Evolutionary conservation across 2,888 invertebrate species (phyloP), one percentile per base, ranked within the genome.

Genomic region (Clitarchus hookeri): DNA sequence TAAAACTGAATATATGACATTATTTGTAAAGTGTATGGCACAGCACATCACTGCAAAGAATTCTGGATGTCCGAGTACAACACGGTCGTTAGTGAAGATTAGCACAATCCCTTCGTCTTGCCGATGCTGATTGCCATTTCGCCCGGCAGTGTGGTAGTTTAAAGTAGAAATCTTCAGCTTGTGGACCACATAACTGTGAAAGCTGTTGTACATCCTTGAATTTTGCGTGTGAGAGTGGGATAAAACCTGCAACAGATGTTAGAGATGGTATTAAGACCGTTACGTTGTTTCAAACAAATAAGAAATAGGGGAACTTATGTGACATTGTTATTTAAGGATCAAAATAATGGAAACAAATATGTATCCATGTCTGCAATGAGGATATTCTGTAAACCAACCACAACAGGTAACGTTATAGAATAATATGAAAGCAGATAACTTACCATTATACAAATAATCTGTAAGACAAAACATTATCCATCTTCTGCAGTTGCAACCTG

Each of bases 131-230:
- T 65, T 23, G 65, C n/a, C 16, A 11, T 19, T 65, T 65, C 16
- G 19, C 65, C n/a, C 16, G 65, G n/a, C 65, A 65, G 65, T 12
- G 23, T 23, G 23, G 23, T 19, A 65, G 2, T 65, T 65, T 65
- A 65, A 23, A 65, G 65, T 23, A 65, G 1, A 65, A 65, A 19
- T 65, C 65, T 65, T 23, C 16, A 19, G n/a, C 65, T 65, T 65
- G 11, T 65, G 65, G 65, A n/a, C 23, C 65, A n/a, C 23, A 65
- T 6, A 65, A 65, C 12, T 65, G 23, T 23, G 65, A 65, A n/a
- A 82, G 82, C 6, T 82, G 82, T 82, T 82, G 82, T 6, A 82
- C 23, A 44, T 82, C 82, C 44, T 27, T 82, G 82, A 27, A 82
- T 82, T 82, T 82, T 82, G 6, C 82, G 27, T 82, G 9, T 2